Conservation (phyloP, 2,797 vertebrate species). For the Vireo griseus region DNA sequence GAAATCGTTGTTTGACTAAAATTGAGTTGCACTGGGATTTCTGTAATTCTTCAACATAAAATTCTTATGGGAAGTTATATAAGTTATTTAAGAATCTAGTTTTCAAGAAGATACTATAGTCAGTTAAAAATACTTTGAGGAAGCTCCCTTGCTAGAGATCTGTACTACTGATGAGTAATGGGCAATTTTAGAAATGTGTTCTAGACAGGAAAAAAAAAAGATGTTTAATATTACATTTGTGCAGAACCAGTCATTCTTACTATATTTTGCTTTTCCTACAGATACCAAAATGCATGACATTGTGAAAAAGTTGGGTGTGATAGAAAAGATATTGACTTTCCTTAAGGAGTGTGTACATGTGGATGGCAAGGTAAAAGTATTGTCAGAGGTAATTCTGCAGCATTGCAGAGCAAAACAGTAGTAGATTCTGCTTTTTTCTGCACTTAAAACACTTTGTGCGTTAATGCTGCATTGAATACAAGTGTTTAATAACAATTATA, state of each 20-base stretch:
- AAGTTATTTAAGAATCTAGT: neutral
- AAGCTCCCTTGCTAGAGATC: neutral
- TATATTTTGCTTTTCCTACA: constrained; percentile 59
- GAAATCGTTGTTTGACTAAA: neutral
- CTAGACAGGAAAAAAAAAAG: neutral
- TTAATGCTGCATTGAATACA: neutral
- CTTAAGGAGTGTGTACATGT: constrained; percentile 79
- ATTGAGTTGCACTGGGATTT: neutral
- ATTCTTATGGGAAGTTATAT: neutral
- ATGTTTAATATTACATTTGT: neutral
- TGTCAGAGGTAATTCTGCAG: neutral
- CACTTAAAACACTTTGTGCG: neutral
- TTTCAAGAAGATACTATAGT: neutral
- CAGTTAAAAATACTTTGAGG: neutral
- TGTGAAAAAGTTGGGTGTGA: constrained; percentile 82
- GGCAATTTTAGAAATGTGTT: neutral
- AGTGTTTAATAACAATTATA: neutral
- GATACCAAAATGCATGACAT: constrained; percentile 85
- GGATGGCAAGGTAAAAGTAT: constrained; percentile 81
- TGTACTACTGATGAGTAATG: neutral
- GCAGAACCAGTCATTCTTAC: neutral
- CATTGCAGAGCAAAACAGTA: neutral
- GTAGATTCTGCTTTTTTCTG: neutral
- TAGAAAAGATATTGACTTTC: constrained; percentile 82
- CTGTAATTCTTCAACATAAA: neutral